Evolutionary conservation across 2,888 invertebrate species (phyloP).

Genomic region (Agrotis puta): DNA sequence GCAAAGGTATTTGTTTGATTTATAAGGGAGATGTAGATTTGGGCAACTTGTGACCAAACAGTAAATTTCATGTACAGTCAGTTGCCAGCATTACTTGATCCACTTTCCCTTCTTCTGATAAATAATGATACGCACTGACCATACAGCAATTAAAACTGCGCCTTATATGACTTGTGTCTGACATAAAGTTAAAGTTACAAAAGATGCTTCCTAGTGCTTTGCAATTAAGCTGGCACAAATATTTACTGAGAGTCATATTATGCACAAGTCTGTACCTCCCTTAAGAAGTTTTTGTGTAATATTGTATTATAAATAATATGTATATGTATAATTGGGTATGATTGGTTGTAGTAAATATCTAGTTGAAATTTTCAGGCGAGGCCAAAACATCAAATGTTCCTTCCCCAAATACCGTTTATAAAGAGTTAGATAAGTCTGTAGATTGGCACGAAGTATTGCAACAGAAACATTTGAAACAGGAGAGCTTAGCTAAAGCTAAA

Average conservation of each 20-base stretch:
- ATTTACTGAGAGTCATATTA: neutral
- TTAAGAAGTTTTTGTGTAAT: constrained; percentile 4
- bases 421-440: constrained; percentile 89
- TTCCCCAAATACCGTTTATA: constrained; percentile 86
- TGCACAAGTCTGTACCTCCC: constrained; percentile 26
- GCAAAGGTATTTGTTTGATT: constrained; percentile 73
- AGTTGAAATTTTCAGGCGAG: constrained; percentile 87
- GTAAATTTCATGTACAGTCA: too few species aligned
- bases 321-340: constrained; percentile 38
- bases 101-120: too few species aligned
- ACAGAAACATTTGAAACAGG: constrained; percentile 79
- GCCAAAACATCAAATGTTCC: constrained; percentile 79
- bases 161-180: neutral
- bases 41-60: neutral
- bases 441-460: constrained; percentile 87
- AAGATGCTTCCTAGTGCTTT: neutral
- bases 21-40: constrained; percentile 5
- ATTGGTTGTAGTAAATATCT: constrained; percentile 62
- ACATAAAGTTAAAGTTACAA: neutral
- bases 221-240: neutral
- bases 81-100: too few species aligned
- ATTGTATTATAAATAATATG: constrained; percentile 5
- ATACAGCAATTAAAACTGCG: too few species aligned
- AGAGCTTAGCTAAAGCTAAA: constrained; percentile 85
- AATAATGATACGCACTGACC: too few species aligned